A percentile compares a stretch with the other conserved stretches of the same genome.
Conservation (phyloP, 92 coral and sea anemone genomes). For the Chrysogorgia sp. region DNA sequence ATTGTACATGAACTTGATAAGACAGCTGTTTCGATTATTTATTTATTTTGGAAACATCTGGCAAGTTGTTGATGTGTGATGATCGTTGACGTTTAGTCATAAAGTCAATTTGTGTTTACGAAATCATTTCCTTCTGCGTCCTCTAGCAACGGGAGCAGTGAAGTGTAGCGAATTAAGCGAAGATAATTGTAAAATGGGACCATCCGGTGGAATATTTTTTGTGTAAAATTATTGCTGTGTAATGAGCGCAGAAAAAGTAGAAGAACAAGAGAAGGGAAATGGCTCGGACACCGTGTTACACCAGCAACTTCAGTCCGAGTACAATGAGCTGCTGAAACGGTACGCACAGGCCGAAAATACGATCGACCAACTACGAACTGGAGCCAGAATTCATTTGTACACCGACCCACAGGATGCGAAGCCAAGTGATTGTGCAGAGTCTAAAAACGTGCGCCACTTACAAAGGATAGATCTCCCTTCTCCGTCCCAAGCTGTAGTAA, state of each 20-base stretch:
- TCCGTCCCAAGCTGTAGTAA: slow-evolving; percentile 71
- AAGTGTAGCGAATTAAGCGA: slow-evolving; percentile 41
- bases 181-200: slow-evolving; percentile 33
- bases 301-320: slow-evolving; percentile 81
- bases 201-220: background rate
- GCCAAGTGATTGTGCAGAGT: slow-evolving; percentile 67
- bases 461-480: slow-evolving; percentile 72
- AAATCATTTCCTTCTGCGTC: slow-evolving; percentile 5
- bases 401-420: slow-evolving; percentile 90
- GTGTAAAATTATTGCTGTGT: slow-evolving; percentile 11
- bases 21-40: too few species aligned
- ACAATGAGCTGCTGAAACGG: slow-evolving; percentile 83
- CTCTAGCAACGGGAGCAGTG: slow-evolving; percentile 37
- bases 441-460: slow-evolving; percentile 70
- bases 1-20: too few species aligned
- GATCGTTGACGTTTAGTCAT: background rate
- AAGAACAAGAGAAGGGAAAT: background rate
- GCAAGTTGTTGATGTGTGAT: too few species aligned
- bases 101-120: slow-evolving; percentile 43
- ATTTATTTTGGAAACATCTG: too few species aligned
- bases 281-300: slow-evolving; percentile 63
- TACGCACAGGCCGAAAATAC: slow-evolving; percentile 98
- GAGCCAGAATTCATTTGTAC: slow-evolving; percentile 92
- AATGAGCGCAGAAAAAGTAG: slow-evolving; percentile 9
- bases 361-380: slow-evolving; percentile 90